phyloP scores from a whole-genome alignment of 2,113 vertebrate species.

The Crotalus horridus region DNA sequence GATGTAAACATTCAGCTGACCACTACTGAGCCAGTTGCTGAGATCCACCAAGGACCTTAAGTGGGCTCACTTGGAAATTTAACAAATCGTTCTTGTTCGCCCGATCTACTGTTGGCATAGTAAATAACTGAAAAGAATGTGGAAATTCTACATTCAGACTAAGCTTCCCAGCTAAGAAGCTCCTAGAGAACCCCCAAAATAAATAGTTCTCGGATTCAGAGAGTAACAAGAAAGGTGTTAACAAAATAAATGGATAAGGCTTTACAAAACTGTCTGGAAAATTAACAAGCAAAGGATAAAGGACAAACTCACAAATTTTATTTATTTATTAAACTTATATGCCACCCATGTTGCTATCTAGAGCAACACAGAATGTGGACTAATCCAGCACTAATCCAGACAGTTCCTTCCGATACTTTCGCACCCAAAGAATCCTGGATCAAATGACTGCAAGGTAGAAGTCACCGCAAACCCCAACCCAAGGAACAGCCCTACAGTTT shows the following conservation, averaged over 20 bases:
- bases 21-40: neutral
- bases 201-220: neutral
- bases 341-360: neutral
- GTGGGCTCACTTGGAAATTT: neutral
- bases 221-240: neutral
- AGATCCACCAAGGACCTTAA: neutral
- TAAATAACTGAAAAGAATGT: neutral
- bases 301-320: neutral
- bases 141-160: neutral
- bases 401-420: neutral
- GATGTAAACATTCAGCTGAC: neutral
- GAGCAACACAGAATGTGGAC: neutral
- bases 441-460: neutral
- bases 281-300: neutral
- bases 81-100: neutral
- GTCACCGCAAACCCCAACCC: too few relatives aligned
- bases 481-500: too few relatives aligned
- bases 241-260: neutral
- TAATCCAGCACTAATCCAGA: neutral
- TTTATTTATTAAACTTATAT: neutral
- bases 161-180: neutral
- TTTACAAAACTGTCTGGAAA: neutral
- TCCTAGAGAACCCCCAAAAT: neutral
- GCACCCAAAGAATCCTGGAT: neutral
- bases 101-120: neutral